phyloP scores from a whole-genome alignment of 2,888 invertebrate genomes.

The Agriopis aurantiaria region DNA sequence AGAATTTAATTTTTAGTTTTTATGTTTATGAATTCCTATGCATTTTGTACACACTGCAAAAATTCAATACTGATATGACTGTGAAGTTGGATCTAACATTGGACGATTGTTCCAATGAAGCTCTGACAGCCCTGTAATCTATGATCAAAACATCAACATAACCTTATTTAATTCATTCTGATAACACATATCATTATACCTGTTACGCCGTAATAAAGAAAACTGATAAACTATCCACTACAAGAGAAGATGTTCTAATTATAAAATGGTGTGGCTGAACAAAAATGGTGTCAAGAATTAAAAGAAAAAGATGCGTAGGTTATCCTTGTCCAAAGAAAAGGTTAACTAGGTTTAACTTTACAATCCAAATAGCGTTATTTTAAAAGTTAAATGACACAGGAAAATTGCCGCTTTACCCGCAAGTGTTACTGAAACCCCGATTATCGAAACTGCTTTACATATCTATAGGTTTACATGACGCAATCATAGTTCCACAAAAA shows the following conservation, averaged over 20 bases:
- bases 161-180: conserved; percentile 66
- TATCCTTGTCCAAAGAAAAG: conserved; percentile 80
- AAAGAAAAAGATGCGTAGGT: conserved; percentile 70
- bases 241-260: conserved; percentile 51
- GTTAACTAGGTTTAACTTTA: conserved; percentile 63
- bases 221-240: conserved; percentile 23
- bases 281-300: conserved; percentile 81
- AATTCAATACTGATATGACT: neutral
- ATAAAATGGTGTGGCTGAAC: conserved; percentile 67
- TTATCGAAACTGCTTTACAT: conserved; percentile 59
- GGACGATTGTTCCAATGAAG: conserved; percentile 23
- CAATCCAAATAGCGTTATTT: conserved; percentile 46
- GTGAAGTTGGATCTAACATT: conserved; percentile 4
- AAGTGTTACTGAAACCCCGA: conserved; percentile 22
- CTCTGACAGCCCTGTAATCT: conserved; percentile 53
- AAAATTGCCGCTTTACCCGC: conserved; percentile 13
- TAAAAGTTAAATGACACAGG: conserved; percentile 32
- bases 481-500: conserved; percentile 79
- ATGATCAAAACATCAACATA: conserved; percentile 85
- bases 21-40: neutral
- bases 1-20: no score
- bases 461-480: conserved; percentile 81
- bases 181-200: conserved; percentile 35
- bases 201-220: conserved; percentile 9
- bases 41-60: neutral